Base-by-base conservation (phyloP, 2,797 vertebrate species). In the Poeciliopsis presidionis region DNA sequence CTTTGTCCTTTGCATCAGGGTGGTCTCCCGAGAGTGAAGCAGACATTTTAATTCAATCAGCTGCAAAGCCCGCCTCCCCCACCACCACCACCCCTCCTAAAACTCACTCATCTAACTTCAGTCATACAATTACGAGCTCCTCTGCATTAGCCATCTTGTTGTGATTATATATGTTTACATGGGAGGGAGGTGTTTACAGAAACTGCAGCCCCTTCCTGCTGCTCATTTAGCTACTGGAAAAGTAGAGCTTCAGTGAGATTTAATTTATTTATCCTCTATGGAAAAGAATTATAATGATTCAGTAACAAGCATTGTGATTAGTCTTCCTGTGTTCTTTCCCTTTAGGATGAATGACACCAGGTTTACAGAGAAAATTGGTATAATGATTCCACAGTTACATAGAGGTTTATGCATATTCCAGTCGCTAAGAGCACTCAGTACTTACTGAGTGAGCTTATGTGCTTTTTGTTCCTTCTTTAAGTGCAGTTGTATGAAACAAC, bases 81-180 rank as follows among this genome's bases (percentile, higher is more conserved):
- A 57, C 72, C 63, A 57, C 72, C 63, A 6, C 25, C 28, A 9
- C 43, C 79, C n/a, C 41, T 65, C 18, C 84, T 73, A 83, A 91
- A 90, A 90, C 86, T 92, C 91, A 86, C 88, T 90, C 84, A 85
- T 91, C 86, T 91, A 86, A 85, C 88, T 91, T 89, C 67, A 79
- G 83, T 87, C 93, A 93, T 92, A 89, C 82, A 89, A 90, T 93
- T 93, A 94, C 57, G 63, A 90, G 91, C 89, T 36, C 72, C 77
- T 88, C 83, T 57, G 77, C 83, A 22, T 59, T 85, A 84, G 86
- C 93, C 95, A 95, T 95, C 89, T 93, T 94, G 93, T 93, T 94
- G 91, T 92, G 92, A 96, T 95, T 95, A 94, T 82, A 86, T 87
- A 90, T 93, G 92, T 93, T 94, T 93, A 94, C 92, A 90, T 84